phyloP scores from a whole-genome alignment of 1,140 invertebrate species.

The honey bee (Apis mellifera) region DNA sequence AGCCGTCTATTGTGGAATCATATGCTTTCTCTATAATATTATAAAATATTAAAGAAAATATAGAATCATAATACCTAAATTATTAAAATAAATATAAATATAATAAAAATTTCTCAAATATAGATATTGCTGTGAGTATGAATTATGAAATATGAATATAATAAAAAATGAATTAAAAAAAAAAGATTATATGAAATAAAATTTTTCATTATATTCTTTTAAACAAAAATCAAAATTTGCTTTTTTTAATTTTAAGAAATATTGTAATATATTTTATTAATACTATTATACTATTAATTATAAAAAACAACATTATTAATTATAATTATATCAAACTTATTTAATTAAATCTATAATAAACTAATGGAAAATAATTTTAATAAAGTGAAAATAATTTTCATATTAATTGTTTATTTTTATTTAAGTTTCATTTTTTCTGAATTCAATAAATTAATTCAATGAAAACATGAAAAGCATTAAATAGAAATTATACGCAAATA shows the following conservation, averaged over 20 bases:
- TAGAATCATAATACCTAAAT: not conserved
- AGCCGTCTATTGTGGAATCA: constrained; percentile 24
- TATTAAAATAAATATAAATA: not conserved
- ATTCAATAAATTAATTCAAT: not conserved
- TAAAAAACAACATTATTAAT: not conserved
- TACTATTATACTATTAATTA: not conserved
- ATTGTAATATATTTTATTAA: not conserved
- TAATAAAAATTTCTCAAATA: not conserved
- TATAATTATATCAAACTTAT: not conserved
- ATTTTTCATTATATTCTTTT: not conserved
- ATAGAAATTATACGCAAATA: not conserved
- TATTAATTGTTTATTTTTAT: not conserved
- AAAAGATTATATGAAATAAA: not conserved
- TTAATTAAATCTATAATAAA: not conserved
- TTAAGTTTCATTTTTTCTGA: constrained; percentile 14
- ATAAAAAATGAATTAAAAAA: constrained; percentile 1
- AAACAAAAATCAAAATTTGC: not conserved
- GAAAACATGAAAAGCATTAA: constrained; percentile 1
- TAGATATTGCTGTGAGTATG: not conserved
- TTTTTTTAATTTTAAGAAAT: not conserved
- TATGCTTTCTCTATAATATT: not conserved
- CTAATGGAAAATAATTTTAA: not conserved
- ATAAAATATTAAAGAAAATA: not conserved
- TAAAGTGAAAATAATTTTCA: not conserved
- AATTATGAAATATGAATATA: constrained; percentile 1